Evolutionary conservation across 2,113 vertebrate species (phyloP).

Genomic region (Eptesicus fuscus): DNA sequence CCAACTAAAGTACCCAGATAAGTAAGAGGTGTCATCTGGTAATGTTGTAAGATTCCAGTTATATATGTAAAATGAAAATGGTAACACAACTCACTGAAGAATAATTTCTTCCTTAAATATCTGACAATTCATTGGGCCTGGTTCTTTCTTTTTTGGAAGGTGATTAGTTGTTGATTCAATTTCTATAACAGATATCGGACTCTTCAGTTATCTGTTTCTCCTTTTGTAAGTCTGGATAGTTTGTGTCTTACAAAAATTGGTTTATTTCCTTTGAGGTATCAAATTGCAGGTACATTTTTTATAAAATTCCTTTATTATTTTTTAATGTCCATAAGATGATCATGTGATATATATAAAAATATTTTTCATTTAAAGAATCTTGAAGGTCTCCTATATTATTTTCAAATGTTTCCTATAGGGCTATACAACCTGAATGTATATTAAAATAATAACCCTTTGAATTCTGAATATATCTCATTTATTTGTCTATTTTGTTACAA

Average conservation of each 20-base stretch:
- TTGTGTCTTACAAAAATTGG: too few relatives aligned
- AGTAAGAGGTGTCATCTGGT: not conserved
- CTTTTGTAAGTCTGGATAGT: too few relatives aligned
- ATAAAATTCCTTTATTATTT: not conserved
- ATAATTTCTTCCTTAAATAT: too few relatives aligned
- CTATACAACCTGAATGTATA: not conserved
- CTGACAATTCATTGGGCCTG: too few relatives aligned
- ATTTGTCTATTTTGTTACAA: not conserved
- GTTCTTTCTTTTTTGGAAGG: too few relatives aligned
- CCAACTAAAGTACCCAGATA: not conserved
- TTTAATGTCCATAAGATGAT: not conserved
- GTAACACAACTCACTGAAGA: not conserved
- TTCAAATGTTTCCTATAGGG: not conserved
- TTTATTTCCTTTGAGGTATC: not conserved
- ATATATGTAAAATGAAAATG: not conserved
- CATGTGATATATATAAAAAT: not conserved
- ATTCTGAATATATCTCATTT: not conserved
- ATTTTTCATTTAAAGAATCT: constrained; percentile 25
- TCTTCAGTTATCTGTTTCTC: too few relatives aligned
- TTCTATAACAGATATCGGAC: too few relatives aligned
- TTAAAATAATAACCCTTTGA: not conserved
- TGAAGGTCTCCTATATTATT: not conserved
- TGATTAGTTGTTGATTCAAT: too few relatives aligned
- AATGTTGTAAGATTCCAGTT: not conserved
- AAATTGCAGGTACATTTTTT: not conserved